Evolutionary conservation across 2,888 invertebrate species (phyloP).

Genomic region (Diogma glabrata): DNA sequence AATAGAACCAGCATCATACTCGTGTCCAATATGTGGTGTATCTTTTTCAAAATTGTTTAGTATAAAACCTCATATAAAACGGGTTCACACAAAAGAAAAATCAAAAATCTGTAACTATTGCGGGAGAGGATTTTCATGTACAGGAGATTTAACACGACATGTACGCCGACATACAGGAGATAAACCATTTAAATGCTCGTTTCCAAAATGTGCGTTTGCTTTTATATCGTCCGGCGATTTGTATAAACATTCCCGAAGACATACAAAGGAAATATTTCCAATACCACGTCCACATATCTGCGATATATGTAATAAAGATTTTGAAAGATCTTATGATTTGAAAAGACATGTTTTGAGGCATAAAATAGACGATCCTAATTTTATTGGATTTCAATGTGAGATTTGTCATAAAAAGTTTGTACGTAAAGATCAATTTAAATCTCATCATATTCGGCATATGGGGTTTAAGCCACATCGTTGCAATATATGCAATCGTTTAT

Average conservation of each 20-base stretch:
- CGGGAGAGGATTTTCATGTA: conserved; percentile 13
- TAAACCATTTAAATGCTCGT: conserved; percentile 11
- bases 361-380: conserved; percentile 6
- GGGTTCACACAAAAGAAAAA: conserved; percentile 7
- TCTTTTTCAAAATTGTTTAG: neutral
- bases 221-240: conserved; percentile 10
- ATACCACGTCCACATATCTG: conserved; percentile 6
- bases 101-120: conserved; percentile 8
- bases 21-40: neutral
- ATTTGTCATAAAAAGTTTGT: conserved; percentile 6
- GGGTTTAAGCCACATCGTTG: conserved; percentile 6
- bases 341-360: conserved; percentile 6
- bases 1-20: neutral
- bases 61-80: neutral
- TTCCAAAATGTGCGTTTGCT: neutral
- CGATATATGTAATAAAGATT: conserved; percentile 3
- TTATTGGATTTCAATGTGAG: conserved; percentile 4
- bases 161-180: conserved; percentile 10
- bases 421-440: conserved; percentile 3
- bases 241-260: conserved; percentile 8
- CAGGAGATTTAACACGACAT: conserved; percentile 13
- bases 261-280: neutral
- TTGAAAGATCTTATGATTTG: conserved; percentile 10
- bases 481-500: neutral
- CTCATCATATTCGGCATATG: conserved; percentile 4